phyloP scores from a whole-genome alignment of 2,113 vertebrate genomes.

The Solea solea region DNA sequence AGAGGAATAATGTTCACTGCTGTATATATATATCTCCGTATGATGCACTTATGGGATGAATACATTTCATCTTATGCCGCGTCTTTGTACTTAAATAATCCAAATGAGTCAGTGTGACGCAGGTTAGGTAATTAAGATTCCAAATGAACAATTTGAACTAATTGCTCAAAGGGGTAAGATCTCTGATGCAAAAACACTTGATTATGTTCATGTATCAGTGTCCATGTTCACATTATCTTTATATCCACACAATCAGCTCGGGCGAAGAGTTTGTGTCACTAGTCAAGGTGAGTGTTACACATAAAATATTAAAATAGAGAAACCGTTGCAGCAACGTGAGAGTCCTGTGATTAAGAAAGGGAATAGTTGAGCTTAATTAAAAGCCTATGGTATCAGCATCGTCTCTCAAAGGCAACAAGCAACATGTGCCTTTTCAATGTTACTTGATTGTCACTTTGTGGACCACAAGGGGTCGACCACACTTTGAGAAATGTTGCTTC shows the following conservation, averaged over 20 bases:
- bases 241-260: neutral
- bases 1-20: conserved; percentile 14
- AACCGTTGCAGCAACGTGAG: too few relatives aligned
- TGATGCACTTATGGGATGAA: neutral
- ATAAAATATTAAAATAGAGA: too few relatives aligned
- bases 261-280: neutral
- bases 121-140: neutral
- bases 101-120: neutral
- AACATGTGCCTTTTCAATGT: too few relatives aligned
- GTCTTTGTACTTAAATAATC: conserved; percentile 1
- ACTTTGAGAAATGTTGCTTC: too few relatives aligned
- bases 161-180: neutral
- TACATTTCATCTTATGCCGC: neutral
- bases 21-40: neutral
- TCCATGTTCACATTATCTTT: neutral
- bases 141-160: neutral
- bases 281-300: too few relatives aligned
- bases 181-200: neutral
- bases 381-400: too few relatives aligned
- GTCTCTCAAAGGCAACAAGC: too few relatives aligned
- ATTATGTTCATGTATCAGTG: neutral
- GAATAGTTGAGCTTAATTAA: too few relatives aligned
- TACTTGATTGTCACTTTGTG: too few relatives aligned
- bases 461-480: too few relatives aligned
- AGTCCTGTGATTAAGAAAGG: too few relatives aligned